These are phyloP conservation scores for Proales similis DNA, from an alignment of 1,140 invertebrate genomes.

Conservation along the genomic window DNA sequence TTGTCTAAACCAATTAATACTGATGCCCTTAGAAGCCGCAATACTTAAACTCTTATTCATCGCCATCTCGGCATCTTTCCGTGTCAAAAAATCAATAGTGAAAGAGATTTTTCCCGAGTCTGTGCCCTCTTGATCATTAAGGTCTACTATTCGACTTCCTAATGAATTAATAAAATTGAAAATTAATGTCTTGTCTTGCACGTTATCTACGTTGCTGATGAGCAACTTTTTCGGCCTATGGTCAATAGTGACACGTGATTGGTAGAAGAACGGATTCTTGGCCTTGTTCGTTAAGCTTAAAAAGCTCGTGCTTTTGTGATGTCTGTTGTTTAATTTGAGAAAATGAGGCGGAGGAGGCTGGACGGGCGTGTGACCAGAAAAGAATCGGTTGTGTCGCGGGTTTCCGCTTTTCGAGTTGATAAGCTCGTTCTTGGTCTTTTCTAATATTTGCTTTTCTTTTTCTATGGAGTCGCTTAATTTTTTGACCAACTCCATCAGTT, in stretches of 20 bases:
- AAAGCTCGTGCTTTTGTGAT: conserved; percentile 19
- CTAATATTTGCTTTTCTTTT: conserved; percentile 36
- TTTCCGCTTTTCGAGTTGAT: conserved; percentile 15
- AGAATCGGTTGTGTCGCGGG: too few relatives aligned
- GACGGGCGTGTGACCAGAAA: too few relatives aligned
- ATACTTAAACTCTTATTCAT: not conserved
- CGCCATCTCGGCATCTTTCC: conserved; percentile 27
- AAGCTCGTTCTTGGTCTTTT: conserved; percentile 13
- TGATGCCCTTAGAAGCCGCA: not conserved
- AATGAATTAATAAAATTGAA: not conserved
- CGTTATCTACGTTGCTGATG: conserved; percentile 2
- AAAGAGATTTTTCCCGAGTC: not conserved
- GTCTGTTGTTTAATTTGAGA: conserved; percentile 29
- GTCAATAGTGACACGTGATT: conserved; percentile 9
- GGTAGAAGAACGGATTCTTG: not conserved
- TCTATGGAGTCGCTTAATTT: conserved; percentile 31
- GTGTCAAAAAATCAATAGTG: conserved; percentile 19
- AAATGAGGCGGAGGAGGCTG: conserved; percentile 10
- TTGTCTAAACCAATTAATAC: conserved; percentile 6
- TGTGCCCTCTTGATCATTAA: not conserved
- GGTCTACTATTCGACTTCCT: not conserved
- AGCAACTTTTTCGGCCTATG: conserved; percentile 17
- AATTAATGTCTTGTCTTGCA: conserved; percentile 14
- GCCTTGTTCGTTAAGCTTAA: not conserved
- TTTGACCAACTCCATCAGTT: conserved; percentile 25